Base-by-base conservation (phyloP, 1,140 invertebrate species). In the Macrocentrus cingulum region DNA sequence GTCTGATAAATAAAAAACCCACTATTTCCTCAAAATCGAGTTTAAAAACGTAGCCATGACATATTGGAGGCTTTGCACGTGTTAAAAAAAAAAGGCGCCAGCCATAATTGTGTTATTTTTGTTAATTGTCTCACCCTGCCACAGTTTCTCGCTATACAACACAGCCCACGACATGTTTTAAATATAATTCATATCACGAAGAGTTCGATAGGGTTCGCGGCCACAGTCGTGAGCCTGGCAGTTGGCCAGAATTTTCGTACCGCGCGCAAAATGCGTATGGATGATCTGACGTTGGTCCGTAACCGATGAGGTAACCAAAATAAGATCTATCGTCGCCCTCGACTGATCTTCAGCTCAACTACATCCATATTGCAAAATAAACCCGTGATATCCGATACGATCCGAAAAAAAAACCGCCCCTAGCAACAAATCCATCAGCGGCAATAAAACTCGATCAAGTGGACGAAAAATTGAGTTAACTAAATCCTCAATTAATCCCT, bases 101-200 rank as follows among this genome's bases (percentile, higher is more conserved):
- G n/a, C n/a, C 11, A 34, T 29, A 50, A 18, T 15, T 32, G 25
- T 32, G 29, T 41, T 9, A 52, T 39, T 39, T 39, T 15, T 39
- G 11, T 39, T 11, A 39, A 11, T 39, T 11, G 8, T 4, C 55
- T 70, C 66, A 62, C 61, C 5, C 49, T 9, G 29, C 29, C 29
- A 18, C 16, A 16, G 32, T 20, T 32, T n/a, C n/a, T n/a, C 34
- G 37, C 18, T 19, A 15, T 11, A 15, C 18, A 36, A 51, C 34
- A 51, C 16, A 25, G 20, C 59, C 42, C n/a, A 34, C 51, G 55
- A 63, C 53, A 45, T 54, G 50, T 59, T 60, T 66, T 5, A 65
- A 72, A 76, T 72, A 69, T 72, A 73, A 72, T 66, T 67, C 66
- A 63, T 71, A 15, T 52, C 66, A 62, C n/a, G n/a, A n/a, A 64